Base-by-base conservation (phyloP, 2,797 vertebrate species). In the Scleropages formosus region DNA sequence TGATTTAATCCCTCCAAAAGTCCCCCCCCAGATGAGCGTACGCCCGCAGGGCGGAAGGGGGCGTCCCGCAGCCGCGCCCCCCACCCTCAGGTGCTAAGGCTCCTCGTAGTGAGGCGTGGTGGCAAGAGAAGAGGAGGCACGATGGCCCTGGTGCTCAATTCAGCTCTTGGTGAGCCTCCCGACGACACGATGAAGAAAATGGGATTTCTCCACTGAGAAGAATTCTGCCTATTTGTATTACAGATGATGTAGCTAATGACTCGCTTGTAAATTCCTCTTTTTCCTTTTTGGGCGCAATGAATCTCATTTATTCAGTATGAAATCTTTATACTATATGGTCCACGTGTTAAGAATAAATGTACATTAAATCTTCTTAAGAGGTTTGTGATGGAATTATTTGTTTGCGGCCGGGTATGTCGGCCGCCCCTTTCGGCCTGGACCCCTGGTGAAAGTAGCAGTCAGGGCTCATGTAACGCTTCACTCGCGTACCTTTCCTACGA, bases 211-310 rank as follows among this genome's bases (percentile, higher is more conserved):
- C 96, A 98, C 95, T 96, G 93, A 96, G 92, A 89, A 96, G 93
- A 93, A 95, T 97, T 98, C 95, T 96, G 94, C 96, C 97, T 97
- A 97, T 98, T 98, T 99, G 96, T 98, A 98, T 98, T 98, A 96
- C 95, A 95, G 94, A 98, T 92, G 90, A 96, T 98, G 95, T 98
- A 98, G 95, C 95, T 98, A 95, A 96, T 95, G 95, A 96, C 94
- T 96, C 96, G 95, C 96, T n/a, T 98, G 96, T 98, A 98, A 98
- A 98, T 97, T 98, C 95, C 94, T 94, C 89, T 94, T 95, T 94
- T 90, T 92, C 93, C 93, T 96, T 97, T 96, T 96, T 94, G 93
- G 93, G 93, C 94, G 95, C 94, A 94, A 95, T 95, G 93, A 95
- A 94, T 95, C 95, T 95, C 94, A 95, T 95, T 95, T 95, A 95